Base-by-base conservation (phyloP, 1,140 invertebrate species). In the Drosophila virilis region DNA sequence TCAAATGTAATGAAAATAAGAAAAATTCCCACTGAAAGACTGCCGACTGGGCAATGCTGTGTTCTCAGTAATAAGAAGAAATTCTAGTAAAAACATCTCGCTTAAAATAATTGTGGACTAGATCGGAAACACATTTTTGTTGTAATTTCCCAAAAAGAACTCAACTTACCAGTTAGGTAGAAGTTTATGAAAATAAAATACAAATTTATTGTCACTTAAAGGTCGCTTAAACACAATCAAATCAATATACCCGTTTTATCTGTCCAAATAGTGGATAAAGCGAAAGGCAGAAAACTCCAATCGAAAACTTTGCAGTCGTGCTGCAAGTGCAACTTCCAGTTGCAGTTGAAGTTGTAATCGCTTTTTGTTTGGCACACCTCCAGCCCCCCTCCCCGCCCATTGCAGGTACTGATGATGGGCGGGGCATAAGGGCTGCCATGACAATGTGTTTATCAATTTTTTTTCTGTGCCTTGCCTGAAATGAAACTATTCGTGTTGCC, bases 341-440 rank as follows among this genome's bases (percentile, higher is more conserved):
- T 52, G 72, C 69, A 80, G 60, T 71, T 80, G 1, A 45, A 45
- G 55, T 51, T 80, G 66, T 72, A 80, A 88, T 85, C 82, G 81
- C 82, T 85, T 84, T 86, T 85, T 77, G 68, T 80, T 85, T 80
- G 80, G 67, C 54, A 61, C 59, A 60, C 67, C 67, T 46, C 37
- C 37, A 32, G 60, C 59, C 77, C 68, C 74, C 75, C 7, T 17
- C 37, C 40, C 35, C n/a, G 22, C 5, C n/a, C 13, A n/a, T 28
- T 28, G 13, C 32, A 17, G 8, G 4, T 6, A 2, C 22, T 45
- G 45, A 5, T 13, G 12, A 10, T 8, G 15, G 46, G n/a, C 4
- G 2, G 8, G 43, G 13, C 17, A 17, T 1, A 7, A 32, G 28
- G 42, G 74, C 61, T 69, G 51, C 75, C 79, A 88, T 73, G 76